Base-by-base conservation (phyloP, 2,797 vertebrate genomes). In the Bradypodion ventrale region DNA sequence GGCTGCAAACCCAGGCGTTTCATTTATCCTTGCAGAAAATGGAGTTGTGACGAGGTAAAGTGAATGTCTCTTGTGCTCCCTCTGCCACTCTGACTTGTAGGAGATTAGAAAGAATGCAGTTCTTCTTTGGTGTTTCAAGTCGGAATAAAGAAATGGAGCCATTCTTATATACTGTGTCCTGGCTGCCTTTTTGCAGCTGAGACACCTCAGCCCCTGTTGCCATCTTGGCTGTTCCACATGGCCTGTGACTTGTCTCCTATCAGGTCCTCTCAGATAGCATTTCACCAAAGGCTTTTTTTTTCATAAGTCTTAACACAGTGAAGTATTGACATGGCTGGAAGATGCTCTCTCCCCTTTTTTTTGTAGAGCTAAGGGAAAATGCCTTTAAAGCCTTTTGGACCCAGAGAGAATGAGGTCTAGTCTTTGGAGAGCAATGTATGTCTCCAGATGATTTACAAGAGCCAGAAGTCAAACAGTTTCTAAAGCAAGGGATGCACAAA, bases 31-130 rank as follows among this genome's bases (percentile, higher is more conserved):
- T 89, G 98, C 98, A 52, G 97, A 99, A 93, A 97, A 96, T 83
- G 98, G 98, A 65, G 94, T 97, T 66, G 96, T 99, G 76, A 98
- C 96, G 32, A 98, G 98, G 98, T 99, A 95, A 95, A 49, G 0
- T 75, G 0, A 7, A 1, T 12, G 2, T 69, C 78, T 29, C 1
- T 21, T 56, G 0, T 56, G 16, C 7, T 27, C 32, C 35, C 46
- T 29, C 59, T 62, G 0, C 0, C 79, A 49, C 59, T 1, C 25
- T 63, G 29, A 0, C 1, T 44, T 75, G 27, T 75, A 21, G 79
- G n/a, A 62, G 0, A 0, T 23, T 42, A n/a, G 44, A 23, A 32
- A 63, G 5, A 37, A 7, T 9, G 5, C 3, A 3, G 7, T 9
- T 37, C 7, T 52, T 23, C 6, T 49, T 35, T 9, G 10, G 19